Percentiles rank a stretch among this genome's conserved stretches.
Evolutionary conservation across 2,113 vertebrate genomes (phyloP).

Genomic region (Ancistrus triradiatus): DNA sequence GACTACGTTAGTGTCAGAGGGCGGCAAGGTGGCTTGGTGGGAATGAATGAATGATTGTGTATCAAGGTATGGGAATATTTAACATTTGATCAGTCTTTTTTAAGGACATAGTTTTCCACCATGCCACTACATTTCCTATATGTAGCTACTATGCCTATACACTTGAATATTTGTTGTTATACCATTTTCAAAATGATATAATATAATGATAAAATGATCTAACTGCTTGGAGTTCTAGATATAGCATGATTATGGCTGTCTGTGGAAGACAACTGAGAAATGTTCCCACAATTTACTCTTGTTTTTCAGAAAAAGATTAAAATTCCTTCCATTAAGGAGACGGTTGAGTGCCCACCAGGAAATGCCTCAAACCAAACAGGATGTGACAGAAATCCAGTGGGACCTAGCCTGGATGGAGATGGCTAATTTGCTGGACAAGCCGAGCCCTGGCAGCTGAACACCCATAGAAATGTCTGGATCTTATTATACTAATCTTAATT

Average conservation of each 20-base stretch:
- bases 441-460: slow-evolving; percentile 15
- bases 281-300: too few species aligned
- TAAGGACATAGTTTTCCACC: too few species aligned
- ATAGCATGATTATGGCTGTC: too few species aligned
- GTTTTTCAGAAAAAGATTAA: slow-evolving; percentile 44
- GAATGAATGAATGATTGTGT: too few species aligned
- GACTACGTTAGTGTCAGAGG: too few species aligned
- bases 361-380: slow-evolving; percentile 63
- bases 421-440: slow-evolving; percentile 46
- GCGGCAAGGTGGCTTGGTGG: too few species aligned
- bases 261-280: background rate
- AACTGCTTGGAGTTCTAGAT: too few species aligned
- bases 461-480: background rate
- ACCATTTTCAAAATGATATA: background rate
- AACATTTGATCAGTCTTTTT: too few species aligned
- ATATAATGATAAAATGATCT: background rate
- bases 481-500: background rate
- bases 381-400: slow-evolving; percentile 68
- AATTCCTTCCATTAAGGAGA: slow-evolving; percentile 35
- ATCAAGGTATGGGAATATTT: too few species aligned
- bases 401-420: slow-evolving; percentile 72
- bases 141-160: too few species aligned
- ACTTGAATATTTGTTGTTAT: too few species aligned
- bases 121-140: too few species aligned
- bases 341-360: slow-evolving; percentile 31